Base-by-base conservation (phyloP, 2,888 invertebrate species). In the Leucoptera coffeella region DNA sequence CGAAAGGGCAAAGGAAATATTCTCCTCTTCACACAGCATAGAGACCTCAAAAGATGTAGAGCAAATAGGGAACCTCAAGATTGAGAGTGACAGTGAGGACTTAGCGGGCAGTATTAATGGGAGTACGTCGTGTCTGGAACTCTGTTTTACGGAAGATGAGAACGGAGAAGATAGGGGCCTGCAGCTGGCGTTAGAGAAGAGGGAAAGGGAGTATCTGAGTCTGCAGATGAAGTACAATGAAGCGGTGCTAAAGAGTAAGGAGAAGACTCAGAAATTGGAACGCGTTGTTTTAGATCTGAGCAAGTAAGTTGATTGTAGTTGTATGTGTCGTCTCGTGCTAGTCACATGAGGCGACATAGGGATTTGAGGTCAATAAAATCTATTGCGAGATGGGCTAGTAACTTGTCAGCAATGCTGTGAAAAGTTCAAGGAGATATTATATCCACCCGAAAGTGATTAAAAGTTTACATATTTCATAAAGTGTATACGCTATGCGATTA, bases 281-380 rank as follows among this genome's bases (percentile, higher is more conserved):
- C 65, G 55, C 37, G 75, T 77, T 36, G 52, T 82, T 25, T 69
- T 78, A 43, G 74, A 80, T 38, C 48, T 83, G 26, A 78, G 75
- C 54, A 79, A 79, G 81, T 80, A 39, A 49, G 64, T 50, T 26
- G 13, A 23, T 15, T 23, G 25, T 25, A 12, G n/a, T n/a, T n/a
- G n/a, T n/a, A n/a, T n/a, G n/a, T n/a, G n/a, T n/a, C n/a, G n/a
- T n/a, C n/a, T n/a, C n/a, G n/a, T n/a, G n/a, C n/a, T n/a, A n/a
- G n/a, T n/a, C n/a, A n/a, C n/a, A n/a, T n/a, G n/a, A n/a, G n/a
- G n/a, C n/a, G n/a, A n/a, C n/a, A n/a, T n/a, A n/a, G n/a, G n/a
- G n/a, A n/a, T n/a, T n/a, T n/a, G n/a, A n/a, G n/a, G n/a, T n/a
- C n/a, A n/a, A n/a, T n/a, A n/a, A n/a, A n/a, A n/a, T n/a, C n/a